Base-by-base conservation (phyloP, 2,113 vertebrate genomes). In the Gymnogyps californianus region DNA sequence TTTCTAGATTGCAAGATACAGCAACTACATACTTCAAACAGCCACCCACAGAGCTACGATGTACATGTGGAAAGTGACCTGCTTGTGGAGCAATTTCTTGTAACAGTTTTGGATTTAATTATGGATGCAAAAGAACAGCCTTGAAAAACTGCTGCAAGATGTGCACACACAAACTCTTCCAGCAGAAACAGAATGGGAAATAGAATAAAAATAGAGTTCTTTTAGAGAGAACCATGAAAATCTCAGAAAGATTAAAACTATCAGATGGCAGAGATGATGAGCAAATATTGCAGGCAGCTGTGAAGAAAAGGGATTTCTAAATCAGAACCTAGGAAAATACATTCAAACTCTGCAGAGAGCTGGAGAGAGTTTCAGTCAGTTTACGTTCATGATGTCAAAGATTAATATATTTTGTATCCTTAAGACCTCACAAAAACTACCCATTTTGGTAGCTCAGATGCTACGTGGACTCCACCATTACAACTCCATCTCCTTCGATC, bases 91-190 rank as follows among this genome's bases (percentile, higher is more conserved):
- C 58, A 76, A 24, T 55, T 79, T 83, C 38, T 87, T 89, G 10
- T 61, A 81, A 58, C 22, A 78, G 59, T 70, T 95, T 95, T 91
- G 70, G 40, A 42, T 85, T 91, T 91, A 93, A 79, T 88, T 91
- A 92, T 1, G 9, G 16, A 19, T 92, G 28, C 40, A 55, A 82
- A 84, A 84, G 38, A 85, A 26, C 38, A 59, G 32, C 38, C 75
- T 81, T 26, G 22, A 82, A 79, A 89, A 90, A 54, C 49, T 54
- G 44, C 46, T 83, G 89, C 76, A 94, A 83, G 22, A 65, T 46
- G 8, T 77, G 54, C 31, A 65, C 21, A 55, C 11, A 76, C 14
- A 46, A 91, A 88, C 8, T 51, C 31, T 12, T 76, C 28, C 16
- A 49, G 36, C n/a, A 85, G 82, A 87, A 94, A 64, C 3, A 69